A percentile compares a stretch with the other conserved stretches of the same genome.
These are phyloP conservation scores for Monochamus alternatus DNA, from an alignment of 2,888 invertebrate species.

Conservation along the genomic window DNA sequence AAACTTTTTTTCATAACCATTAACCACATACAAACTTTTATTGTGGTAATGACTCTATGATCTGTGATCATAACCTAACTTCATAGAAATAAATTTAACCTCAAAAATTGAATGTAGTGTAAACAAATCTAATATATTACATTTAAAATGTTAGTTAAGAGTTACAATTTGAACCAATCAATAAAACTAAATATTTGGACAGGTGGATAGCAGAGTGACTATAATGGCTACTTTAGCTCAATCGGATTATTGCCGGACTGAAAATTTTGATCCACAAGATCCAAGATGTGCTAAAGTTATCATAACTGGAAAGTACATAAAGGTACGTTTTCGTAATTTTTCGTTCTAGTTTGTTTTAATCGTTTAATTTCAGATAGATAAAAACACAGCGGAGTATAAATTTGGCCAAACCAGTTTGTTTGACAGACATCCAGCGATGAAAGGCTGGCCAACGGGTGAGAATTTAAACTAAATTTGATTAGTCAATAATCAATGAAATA, in stretches of 20 bases:
- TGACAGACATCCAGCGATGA: constrained; percentile 81
- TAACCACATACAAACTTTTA: too few relatives aligned
- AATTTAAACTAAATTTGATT: neutral
- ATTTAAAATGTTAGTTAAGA: too few relatives aligned
- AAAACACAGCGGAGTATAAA: constrained; percentile 55
- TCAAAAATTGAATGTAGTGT: too few relatives aligned
- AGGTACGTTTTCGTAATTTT: constrained; percentile 68
- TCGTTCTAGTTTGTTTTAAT: neutral
- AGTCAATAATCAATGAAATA: constrained; percentile 10
- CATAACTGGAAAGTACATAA: constrained; percentile 78
- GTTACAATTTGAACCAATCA: too few relatives aligned
- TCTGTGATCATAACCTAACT: too few relatives aligned
- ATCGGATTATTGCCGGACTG: constrained; percentile 77
- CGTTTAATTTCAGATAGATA: constrained; percentile 52
- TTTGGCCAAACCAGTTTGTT: constrained; percentile 74
- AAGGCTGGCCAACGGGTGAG: constrained; percentile 78
- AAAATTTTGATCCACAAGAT: constrained; percentile 82
- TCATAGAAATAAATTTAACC: too few relatives aligned
- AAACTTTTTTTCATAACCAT: too few relatives aligned
- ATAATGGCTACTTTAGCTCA: constrained; percentile 82
- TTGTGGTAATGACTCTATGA: too few relatives aligned
- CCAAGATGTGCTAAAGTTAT: constrained; percentile 84
- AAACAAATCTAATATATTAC: too few relatives aligned
- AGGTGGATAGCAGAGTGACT: constrained; percentile 79
- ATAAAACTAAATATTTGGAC: constrained; percentile 48